Evolutionary conservation across 2,888 invertebrate genomes (phyloP).

Genomic region (Arrhopalites spinosus): DNA sequence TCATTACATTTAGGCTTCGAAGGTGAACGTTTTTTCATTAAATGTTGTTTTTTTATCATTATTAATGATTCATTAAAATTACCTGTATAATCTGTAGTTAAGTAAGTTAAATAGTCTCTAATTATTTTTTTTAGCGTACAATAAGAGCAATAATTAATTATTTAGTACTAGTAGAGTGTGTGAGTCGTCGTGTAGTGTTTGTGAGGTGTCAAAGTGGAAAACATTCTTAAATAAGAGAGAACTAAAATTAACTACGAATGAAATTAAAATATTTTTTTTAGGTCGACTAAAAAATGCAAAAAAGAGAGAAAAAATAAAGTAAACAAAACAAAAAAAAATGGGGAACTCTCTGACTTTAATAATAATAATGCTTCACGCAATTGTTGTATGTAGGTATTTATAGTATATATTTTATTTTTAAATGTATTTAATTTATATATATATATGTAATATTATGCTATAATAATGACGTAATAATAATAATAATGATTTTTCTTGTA

Average conservation of each 20-base stretch:
- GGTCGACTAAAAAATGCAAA: slow-evolving; percentile 1
- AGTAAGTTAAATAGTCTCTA: too few species aligned
- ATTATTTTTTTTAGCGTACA: too few species aligned
- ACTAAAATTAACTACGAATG: background rate
- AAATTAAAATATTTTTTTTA: background rate
- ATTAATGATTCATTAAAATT: slow-evolving; percentile 11
- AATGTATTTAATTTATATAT: background rate
- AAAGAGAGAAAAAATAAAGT: background rate
- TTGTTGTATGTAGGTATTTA: background rate
- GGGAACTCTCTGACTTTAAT: slow-evolving; percentile 17
- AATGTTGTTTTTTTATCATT: background rate
- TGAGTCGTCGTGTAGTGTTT: background rate
- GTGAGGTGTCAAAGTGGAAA: background rate
- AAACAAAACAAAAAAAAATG: slow-evolving; percentile 3
- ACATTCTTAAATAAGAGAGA: background rate
- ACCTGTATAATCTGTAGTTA: too few species aligned
- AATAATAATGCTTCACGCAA: slow-evolving; percentile 15
- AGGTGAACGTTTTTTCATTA: slow-evolving; percentile 15
- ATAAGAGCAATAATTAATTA: slow-evolving; percentile 1
- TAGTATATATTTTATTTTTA: background rate
- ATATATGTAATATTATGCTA: background rate
- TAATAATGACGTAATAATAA: slow-evolving; percentile 7
- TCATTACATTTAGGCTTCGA: slow-evolving; percentile 24
- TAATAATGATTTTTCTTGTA: slow-evolving; percentile 13
- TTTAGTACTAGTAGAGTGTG: background rate